Evolutionary conservation across 2,797 vertebrate species (phyloP).

Genomic region (Esox lucius): DNA sequence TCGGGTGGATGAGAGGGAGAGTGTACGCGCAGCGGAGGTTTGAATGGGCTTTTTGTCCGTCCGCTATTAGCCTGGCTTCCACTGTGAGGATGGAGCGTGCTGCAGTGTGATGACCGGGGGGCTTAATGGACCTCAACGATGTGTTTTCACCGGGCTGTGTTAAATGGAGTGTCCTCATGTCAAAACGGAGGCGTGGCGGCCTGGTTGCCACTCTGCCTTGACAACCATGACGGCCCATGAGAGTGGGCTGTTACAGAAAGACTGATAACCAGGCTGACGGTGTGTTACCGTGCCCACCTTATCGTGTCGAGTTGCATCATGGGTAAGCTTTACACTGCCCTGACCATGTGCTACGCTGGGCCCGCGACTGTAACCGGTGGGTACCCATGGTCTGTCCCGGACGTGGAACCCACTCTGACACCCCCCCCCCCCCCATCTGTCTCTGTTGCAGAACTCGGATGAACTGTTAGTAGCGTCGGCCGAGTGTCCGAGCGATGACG

Average conservation of each 20-base stretch:
- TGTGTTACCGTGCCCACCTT: not conserved
- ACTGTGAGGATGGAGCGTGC: not conserved
- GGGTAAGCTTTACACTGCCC: not conserved
- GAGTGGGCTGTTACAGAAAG: not conserved
- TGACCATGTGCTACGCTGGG: not conserved
- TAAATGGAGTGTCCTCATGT: not conserved
- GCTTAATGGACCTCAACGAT: conserved; percentile 1
- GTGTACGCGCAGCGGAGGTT: not conserved
- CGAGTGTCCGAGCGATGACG: conserved; percentile 91
- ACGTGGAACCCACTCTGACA: not conserved
- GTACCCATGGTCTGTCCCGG: not conserved
- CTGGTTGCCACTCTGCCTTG: not conserved
- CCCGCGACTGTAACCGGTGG: not conserved
- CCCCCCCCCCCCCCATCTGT: conserved; percentile 14
- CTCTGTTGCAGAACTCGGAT: conserved; percentile 82
- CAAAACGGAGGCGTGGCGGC: not conserved
- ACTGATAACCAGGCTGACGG: not conserved
- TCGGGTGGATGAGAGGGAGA: not conserved
- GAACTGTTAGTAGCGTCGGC: conserved; percentile 91
- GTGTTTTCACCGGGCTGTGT: not conserved
- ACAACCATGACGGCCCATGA: not conserved
- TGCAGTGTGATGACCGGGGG: not conserved
- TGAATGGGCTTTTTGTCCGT: not conserved
- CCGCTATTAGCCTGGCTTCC: not conserved
- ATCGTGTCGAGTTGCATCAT: not conserved